phyloP scores from a whole-genome alignment of 2,797 vertebrate species.

The Diglossa cyanea region DNA sequence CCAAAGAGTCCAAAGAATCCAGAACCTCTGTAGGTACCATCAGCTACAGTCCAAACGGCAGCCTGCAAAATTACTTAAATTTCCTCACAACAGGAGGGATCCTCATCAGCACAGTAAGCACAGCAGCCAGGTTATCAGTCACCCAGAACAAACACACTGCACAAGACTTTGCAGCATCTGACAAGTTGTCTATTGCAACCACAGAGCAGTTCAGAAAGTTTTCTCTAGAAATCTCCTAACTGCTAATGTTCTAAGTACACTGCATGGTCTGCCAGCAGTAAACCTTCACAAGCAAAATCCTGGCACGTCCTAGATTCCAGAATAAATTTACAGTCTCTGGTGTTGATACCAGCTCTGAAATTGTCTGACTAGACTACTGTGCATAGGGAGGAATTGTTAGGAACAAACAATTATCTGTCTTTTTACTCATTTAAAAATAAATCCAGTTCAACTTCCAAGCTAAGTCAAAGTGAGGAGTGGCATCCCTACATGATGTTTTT shows the following conservation, averaged over 20 bases:
- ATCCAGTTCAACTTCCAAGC: not conserved
- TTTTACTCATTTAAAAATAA: not conserved
- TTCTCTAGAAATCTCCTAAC: not conserved
- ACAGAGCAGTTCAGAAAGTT: not conserved
- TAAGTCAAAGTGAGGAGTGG: not conserved
- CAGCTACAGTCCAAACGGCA: not conserved
- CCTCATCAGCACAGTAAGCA: slow-evolving; percentile 25
- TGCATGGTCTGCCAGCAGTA: not conserved
- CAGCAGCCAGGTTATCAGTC: not conserved
- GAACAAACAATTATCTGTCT: not conserved
- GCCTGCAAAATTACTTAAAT: slow-evolving; percentile 35
- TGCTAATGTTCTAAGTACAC: not conserved
- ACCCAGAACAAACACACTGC: not conserved
- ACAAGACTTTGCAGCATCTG: not conserved
- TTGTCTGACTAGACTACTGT: not conserved
- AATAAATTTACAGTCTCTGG: not conserved
- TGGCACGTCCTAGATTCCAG: not conserved
- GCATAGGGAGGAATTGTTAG: not conserved
- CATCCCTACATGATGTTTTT: not conserved
- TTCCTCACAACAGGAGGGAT: slow-evolving; percentile 17
- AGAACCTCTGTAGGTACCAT: not conserved
- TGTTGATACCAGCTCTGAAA: not conserved
- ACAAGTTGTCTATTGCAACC: not conserved
- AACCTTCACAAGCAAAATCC: not conserved
- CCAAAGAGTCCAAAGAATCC: not conserved